Evolutionary conservation across 2,797 vertebrate species (phyloP).

Genomic region (Oreonectes daqikongensis): DNA sequence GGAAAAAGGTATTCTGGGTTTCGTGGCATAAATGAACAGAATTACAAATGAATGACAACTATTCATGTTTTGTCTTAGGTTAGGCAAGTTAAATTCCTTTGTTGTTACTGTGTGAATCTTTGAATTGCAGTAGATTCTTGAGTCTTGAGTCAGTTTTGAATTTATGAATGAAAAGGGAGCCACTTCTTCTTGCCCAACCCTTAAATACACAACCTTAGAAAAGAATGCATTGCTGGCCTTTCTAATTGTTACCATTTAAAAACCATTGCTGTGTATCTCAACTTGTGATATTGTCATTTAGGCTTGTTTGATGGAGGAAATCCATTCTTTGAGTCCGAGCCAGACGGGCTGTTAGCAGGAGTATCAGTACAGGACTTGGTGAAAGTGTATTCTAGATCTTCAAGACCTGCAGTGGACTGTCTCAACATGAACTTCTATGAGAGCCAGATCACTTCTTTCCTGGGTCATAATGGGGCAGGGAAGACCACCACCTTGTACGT

Average conservation of each 20-base stretch:
- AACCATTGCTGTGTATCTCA: background rate
- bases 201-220: background rate
- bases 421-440: conserved; percentile 95
- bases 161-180: background rate
- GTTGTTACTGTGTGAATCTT: background rate
- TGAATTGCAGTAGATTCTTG: background rate
- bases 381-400: conserved; percentile 79
- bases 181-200: background rate
- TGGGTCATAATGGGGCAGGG: conserved; percentile 96
- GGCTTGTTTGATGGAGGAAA: conserved; percentile 61
- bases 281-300: background rate
- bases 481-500: conserved; percentile 96
- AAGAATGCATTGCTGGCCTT: background rate
- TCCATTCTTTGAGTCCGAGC: conserved; percentile 88
- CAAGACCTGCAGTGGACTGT: conserved; percentile 84
- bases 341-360: conserved; percentile 81
- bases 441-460: conserved; percentile 93
- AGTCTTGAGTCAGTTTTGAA: background rate
- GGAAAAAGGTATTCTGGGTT: background rate
- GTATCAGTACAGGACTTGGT: conserved; percentile 90
- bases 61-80: background rate
- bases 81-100: no score
- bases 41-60: background rate
- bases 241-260: no score
- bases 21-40: background rate